These are phyloP conservation scores for Perithous albicinctus DNA, from an alignment of 2,888 invertebrate genomes.

Conservation along the genomic window DNA sequence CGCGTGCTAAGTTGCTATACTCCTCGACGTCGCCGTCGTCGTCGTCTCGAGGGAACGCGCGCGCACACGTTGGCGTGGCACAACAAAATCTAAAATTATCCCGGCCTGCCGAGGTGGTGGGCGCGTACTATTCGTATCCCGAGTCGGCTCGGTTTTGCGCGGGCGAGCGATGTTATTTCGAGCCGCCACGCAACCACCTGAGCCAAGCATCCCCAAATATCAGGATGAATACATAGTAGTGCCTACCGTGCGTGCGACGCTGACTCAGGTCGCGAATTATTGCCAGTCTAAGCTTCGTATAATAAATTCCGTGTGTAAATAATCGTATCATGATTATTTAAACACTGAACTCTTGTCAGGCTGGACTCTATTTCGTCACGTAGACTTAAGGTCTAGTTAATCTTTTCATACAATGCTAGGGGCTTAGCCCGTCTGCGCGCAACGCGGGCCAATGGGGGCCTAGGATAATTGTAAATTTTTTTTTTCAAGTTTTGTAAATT, in stretches of 20 bases:
- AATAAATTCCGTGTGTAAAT: no score
- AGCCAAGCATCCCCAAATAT: constrained; percentile 83
- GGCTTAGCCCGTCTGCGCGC: no score
- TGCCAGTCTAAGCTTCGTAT: constrained; percentile 37
- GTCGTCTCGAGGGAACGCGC: constrained; percentile 13
- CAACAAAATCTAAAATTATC: constrained; percentile 82
- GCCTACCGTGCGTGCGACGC: constrained; percentile 38
- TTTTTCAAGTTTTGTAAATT: no score
- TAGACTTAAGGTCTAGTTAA: no score
- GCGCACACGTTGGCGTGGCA: constrained; percentile 67
- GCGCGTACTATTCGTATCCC: constrained; percentile 83
- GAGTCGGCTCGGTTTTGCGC: constrained; percentile 82
- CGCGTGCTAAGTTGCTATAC: constrained; percentile 16
- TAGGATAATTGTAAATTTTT: no score
- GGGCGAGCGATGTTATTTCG: constrained; percentile 82
- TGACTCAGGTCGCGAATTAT: constrained; percentile 65
- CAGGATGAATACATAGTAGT: constrained; percentile 75
- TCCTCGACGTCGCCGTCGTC: background rate
- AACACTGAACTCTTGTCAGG: no score
- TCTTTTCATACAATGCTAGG: no score
- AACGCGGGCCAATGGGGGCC: no score
- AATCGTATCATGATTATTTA: no score
- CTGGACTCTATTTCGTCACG: no score
- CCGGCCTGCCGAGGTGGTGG: constrained; percentile 78
- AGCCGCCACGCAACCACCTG: constrained; percentile 84